Evolutionary conservation across 2,113 vertebrate species (phyloP), one percentile per base, ranked within the genome.

Genomic region (Polyodon spathula): DNA sequence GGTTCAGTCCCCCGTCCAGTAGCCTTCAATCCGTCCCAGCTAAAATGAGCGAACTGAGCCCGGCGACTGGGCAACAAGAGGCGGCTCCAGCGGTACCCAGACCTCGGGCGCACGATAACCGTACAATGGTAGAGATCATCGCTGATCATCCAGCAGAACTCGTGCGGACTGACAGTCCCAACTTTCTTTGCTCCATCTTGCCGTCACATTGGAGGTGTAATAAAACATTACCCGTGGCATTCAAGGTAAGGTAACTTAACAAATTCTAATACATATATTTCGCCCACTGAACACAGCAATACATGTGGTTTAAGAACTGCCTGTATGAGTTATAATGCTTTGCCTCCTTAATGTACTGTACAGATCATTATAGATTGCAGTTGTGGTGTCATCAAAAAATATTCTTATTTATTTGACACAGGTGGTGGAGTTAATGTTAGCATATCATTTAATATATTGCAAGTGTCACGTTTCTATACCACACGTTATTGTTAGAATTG

Each of bases 51-150:
- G 93, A 94, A 68, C 89, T 89, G 77, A 92, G 83, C 86, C 78
- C 84, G 71, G 68, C 69, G 64, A 78, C 71, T 67, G 88, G 84
- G 63, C 92, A 89, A 64, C 84, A 85, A 69, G 88, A 85, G 48
- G 81, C 78, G 11, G 81, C 77, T 3, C 73, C 72, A 4, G 84
- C 84, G 62, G 89, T 87, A 70, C 86, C 92, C 59, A 76, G 92
- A 66, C 88, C 93, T 66, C 92, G 93, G 59, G 84, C 89, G 52
- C 92, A 92, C 70, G 93, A 95, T 70, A 95, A 95, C 88, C 94
- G 94, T 82, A 92, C 89, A 83, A 97, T 95, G 93, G 93, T 93
- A 64, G 94, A 97, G 81, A 95, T 97, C 83, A 95, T 97, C 77
- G 93, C 94, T 12, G 94, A 97, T 78, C 94, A 95, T 84, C 94